These are phyloP conservation scores for Microcebus tavaratra DNA, from an alignment of 2,113 vertebrate species.

Conservation along the genomic window DNA sequence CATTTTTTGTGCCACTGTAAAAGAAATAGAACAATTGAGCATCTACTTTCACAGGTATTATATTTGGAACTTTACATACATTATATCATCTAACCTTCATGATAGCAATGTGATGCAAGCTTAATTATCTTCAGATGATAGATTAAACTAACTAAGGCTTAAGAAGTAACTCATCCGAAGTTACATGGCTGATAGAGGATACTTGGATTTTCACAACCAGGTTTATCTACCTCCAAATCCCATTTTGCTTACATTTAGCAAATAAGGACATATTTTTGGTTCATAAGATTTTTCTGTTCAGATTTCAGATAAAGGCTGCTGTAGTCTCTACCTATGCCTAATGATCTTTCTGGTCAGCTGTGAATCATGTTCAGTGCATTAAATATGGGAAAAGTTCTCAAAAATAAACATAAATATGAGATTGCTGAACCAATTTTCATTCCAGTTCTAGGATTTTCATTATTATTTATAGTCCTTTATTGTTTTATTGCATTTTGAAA, in stretches of 20 bases:
- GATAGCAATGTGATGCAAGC: not conserved
- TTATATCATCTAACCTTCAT: not conserved
- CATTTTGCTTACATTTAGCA: not conserved
- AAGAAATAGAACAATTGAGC: not conserved
- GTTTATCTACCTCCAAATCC: not conserved
- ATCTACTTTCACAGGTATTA: not conserved
- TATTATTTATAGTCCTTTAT: slow-evolving; percentile 60
- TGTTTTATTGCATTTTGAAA: slow-evolving; percentile 52
- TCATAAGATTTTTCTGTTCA: not conserved
- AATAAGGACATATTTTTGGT: not conserved
- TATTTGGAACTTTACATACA: not conserved
- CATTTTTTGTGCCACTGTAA: not conserved
- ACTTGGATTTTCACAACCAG: not conserved
- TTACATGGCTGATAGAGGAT: not conserved
- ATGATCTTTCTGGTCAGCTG: not conserved
- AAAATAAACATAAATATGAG: slow-evolving; percentile 23
- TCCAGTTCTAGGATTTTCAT: slow-evolving; percentile 18
- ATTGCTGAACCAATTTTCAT: slow-evolving; percentile 46
- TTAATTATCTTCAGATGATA: not conserved
- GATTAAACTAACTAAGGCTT: not conserved
- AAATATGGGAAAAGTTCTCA: not conserved
- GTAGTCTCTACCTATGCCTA: not conserved
- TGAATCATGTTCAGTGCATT: not conserved
- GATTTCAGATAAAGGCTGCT: not conserved
- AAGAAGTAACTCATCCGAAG: not conserved